Percentiles rank a stretch among this genome's conserved stretches.
phyloP scores from a whole-genome alignment of 2,113 vertebrate genomes.

The Etheostoma cragini region DNA sequence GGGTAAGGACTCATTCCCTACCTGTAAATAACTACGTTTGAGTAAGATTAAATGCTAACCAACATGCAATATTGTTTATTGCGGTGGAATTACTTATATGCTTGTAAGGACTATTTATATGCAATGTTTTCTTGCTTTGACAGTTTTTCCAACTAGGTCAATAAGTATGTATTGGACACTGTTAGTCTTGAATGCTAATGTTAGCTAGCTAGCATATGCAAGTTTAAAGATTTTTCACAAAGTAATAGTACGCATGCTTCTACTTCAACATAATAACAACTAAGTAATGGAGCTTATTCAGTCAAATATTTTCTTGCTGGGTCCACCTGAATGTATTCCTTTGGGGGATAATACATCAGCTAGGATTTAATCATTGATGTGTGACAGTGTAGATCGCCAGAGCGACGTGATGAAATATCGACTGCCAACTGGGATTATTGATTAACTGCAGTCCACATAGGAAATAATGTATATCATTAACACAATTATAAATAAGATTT shows the following conservation, averaged over 20 bases:
- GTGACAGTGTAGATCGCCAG: conserved; percentile 20
- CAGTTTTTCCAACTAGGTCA: not conserved
- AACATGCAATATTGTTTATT: not conserved
- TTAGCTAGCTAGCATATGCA: not conserved
- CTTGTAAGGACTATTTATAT: not conserved
- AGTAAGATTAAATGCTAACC: not conserved
- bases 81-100: not conserved
- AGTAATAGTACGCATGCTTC: not conserved
- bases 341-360: conserved; percentile 35
- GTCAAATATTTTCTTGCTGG: conserved; percentile 4
- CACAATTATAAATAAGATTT: conserved; percentile 30
- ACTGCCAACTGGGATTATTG: conserved; percentile 47
- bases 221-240: not conserved
- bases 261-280: not conserved
- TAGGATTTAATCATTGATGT: conserved; percentile 33
- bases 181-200: not conserved
- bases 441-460: conserved; percentile 38
- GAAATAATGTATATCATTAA: conserved; percentile 45
- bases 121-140: not conserved
- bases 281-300: conserved; percentile 4
- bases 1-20: no score
- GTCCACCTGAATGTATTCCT: conserved; percentile 7
- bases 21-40: not conserved
- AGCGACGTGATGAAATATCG: conserved; percentile 55
- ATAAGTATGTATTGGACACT: not conserved